phyloP scores from a whole-genome alignment of 2,888 invertebrate species.

The Caenorhabditis macrosperma region DNA sequence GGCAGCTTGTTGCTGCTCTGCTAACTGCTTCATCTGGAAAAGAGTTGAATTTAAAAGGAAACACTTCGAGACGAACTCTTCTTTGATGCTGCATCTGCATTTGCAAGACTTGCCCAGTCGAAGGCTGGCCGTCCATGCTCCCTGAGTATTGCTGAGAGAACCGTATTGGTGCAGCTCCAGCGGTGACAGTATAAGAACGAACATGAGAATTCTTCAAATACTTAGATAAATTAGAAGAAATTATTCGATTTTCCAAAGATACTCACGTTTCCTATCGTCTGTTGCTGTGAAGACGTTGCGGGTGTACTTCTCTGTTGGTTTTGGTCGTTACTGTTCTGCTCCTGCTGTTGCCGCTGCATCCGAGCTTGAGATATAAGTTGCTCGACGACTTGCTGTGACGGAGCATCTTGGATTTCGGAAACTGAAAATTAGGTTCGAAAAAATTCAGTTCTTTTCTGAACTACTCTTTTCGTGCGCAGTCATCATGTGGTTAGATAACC shows the following conservation, averaged over 20 bases:
- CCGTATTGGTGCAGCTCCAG: constrained; percentile 23
- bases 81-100: constrained; percentile 62
- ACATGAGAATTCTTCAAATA: constrained; percentile 18
- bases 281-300: background rate
- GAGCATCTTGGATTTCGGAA: constrained; percentile 39
- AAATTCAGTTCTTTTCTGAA: background rate
- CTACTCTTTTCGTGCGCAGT: constrained; percentile 61
- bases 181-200: constrained; percentile 34
- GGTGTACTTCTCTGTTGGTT: background rate
- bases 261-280: constrained; percentile 10
- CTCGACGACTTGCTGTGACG: constrained; percentile 54
- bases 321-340: background rate
- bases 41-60: background rate
- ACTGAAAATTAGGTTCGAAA: constrained; percentile 9
- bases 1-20: constrained; percentile 34
- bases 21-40: constrained; percentile 14
- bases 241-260: too few species aligned
- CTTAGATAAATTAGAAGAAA: constrained; percentile 8
- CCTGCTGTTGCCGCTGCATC: constrained; percentile 56
- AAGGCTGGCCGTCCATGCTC: constrained; percentile 39
- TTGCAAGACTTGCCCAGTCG: constrained; percentile 65
- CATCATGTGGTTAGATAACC: constrained; percentile 64
- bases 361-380: constrained; percentile 60
- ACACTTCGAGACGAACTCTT: constrained; percentile 17
- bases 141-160: constrained; percentile 43